A percentile compares a stretch with the other conserved stretches of the same genome.
phyloP scores from a whole-genome alignment of 2,113 vertebrate species.

The Thoracochromis brauschi region DNA sequence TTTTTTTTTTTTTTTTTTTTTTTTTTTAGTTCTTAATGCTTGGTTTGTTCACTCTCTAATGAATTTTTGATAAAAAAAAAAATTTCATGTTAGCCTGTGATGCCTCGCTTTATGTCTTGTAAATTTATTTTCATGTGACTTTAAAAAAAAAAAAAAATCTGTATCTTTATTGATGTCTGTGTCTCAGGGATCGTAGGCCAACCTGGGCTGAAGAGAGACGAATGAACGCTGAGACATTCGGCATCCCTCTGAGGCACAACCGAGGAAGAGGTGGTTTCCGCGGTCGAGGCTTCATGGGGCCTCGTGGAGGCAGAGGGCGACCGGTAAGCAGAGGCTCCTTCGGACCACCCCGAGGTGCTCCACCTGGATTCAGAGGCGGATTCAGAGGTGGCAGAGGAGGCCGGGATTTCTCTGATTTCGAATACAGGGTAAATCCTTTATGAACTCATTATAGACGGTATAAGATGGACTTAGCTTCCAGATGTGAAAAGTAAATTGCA shows the following conservation, averaged over 20 bases:
- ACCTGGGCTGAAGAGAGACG: slow-evolving; percentile 96
- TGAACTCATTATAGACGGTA: not conserved
- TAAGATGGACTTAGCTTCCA: not conserved
- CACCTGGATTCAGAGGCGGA: slow-evolving; percentile 81
- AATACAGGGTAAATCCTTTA: slow-evolving; percentile 82
- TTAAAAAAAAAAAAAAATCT: not conserved
- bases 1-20: not conserved
- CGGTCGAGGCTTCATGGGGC: slow-evolving; percentile 82
- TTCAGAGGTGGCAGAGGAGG: slow-evolving; percentile 87
- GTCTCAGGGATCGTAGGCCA: slow-evolving; percentile 83
- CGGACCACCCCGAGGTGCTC: slow-evolving; percentile 74
- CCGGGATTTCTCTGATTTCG: slow-evolving; percentile 90
- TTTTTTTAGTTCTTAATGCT: not conserved
- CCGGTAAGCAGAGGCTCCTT: slow-evolving; percentile 77
- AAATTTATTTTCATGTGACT: not conserved
- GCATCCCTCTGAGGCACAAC: slow-evolving; percentile 85
- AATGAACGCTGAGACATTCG: slow-evolving; percentile 94
- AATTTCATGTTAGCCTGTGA: not conserved
- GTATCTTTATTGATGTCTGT: not conserved
- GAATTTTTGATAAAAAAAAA: not conserved
- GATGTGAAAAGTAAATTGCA: not conserved
- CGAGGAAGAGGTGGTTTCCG: slow-evolving; percentile 86
- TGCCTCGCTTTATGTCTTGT: not conserved
- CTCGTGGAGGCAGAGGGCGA: slow-evolving; percentile 83
- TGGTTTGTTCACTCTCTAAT: not conserved